A percentile compares a stretch with the other conserved stretches of the same genome.
Conservation (phyloP, 92 coral and sea anemone genomes). For the Pocillopora grandis region DNA sequence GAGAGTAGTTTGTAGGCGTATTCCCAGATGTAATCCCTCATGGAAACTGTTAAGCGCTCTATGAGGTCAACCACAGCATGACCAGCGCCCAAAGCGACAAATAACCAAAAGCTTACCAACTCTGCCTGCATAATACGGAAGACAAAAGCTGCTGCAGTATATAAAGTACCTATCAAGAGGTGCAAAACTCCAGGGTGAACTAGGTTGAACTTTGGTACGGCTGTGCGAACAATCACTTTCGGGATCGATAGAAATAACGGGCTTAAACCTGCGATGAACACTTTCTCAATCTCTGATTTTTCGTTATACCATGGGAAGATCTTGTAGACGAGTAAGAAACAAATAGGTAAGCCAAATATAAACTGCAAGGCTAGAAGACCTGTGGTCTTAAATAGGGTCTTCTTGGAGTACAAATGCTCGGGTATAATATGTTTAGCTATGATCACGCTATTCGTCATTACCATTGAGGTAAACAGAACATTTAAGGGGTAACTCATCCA, state of each 20-base stretch:
- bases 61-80: slow-evolving; percentile 61
- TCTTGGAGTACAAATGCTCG: neutral
- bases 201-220: slow-evolving; percentile 44
- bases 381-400: slow-evolving; percentile 20
- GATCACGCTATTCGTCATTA: slow-evolving; percentile 47
- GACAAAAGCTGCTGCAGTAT: slow-evolving; percentile 43
- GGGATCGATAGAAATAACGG: slow-evolving; percentile 54
- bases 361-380: slow-evolving; percentile 49
- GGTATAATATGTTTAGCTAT: slow-evolving; percentile 37
- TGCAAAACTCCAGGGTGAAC: slow-evolving; percentile 56
- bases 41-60: slow-evolving; percentile 59
- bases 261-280: slow-evolving; percentile 22
- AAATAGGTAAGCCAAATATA: slow-evolving; percentile 52
- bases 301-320: slow-evolving; percentile 34
- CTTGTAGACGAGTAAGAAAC: slow-evolving; percentile 31
- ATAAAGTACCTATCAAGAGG: slow-evolving; percentile 44
- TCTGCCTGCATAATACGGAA: slow-evolving; percentile 79
- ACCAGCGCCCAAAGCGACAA: slow-evolving; percentile 61
- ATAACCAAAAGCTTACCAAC: slow-evolving; percentile 44
- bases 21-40: slow-evolving; percentile 73
- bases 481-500: slow-evolving; percentile 65
- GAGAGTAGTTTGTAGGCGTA: slow-evolving; percentile 42
- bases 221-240: slow-evolving; percentile 50
- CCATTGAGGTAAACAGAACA: slow-evolving; percentile 37
- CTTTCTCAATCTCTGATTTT: slow-evolving; percentile 25